Evolutionary conservation across 2,797 vertebrate genomes (phyloP).

Genomic region (Notolepis coatsorum): DNA sequence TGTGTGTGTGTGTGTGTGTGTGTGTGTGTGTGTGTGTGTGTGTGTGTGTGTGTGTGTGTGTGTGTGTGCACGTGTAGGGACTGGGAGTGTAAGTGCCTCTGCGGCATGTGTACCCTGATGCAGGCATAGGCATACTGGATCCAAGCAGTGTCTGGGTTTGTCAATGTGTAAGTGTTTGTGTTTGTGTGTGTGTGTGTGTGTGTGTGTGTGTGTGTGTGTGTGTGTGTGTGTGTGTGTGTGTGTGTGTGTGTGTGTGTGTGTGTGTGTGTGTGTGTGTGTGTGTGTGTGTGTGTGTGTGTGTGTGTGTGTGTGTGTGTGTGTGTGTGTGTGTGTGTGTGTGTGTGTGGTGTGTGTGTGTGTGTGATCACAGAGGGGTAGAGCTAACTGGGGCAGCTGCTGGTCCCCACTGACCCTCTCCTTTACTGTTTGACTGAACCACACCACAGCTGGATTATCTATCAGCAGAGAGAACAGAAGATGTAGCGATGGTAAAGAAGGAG

Average conservation of each 20-base stretch:
- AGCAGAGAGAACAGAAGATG: conserved; percentile 37
- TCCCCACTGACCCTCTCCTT: not conserved
- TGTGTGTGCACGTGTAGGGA: not conserved
- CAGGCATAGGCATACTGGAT: too few species aligned
- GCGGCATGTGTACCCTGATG: too few species aligned
- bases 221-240: conserved; percentile 8
- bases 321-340: not conserved
- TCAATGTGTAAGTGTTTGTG: too few species aligned
- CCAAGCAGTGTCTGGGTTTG: too few species aligned
- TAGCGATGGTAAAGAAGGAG: conserved; percentile 4
- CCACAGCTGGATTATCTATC: conserved; percentile 62
- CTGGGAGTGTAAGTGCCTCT: not conserved
- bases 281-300: conserved; percentile 35
- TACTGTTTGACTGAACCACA: conserved; percentile 6
- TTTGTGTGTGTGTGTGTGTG: too few species aligned
- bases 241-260: conserved; percentile 31
- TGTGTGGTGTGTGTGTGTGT: conserved; percentile 6
- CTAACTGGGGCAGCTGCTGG: not conserved
- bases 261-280: conserved; percentile 27
- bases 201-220: conserved; percentile 28
- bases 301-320: not conserved
- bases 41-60: not conserved
- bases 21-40: conserved; percentile 31
- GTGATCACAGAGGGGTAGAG: not conserved
- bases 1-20: conserved; percentile 29